phyloP scores from a whole-genome alignment of 1,140 invertebrate genomes.

The Dendroctonus ponderosae region DNA sequence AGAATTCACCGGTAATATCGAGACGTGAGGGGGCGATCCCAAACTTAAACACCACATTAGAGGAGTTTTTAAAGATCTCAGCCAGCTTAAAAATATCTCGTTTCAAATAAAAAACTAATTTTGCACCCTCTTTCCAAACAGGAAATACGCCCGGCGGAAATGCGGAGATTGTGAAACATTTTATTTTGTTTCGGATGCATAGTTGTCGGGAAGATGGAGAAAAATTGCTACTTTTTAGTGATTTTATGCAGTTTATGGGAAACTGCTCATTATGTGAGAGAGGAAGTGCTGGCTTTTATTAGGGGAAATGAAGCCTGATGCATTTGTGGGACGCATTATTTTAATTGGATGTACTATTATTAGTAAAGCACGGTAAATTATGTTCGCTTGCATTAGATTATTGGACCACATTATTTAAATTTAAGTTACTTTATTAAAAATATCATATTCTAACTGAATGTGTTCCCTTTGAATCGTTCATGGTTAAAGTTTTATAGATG shows the following conservation, averaged over 20 bases:
- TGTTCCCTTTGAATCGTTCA: no score
- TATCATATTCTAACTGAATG: no score
- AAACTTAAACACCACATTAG: conserved; percentile 13
- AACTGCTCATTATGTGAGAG: not conserved
- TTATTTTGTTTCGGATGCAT: conserved; percentile 28
- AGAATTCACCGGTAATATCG: conserved; percentile 1
- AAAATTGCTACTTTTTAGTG: conserved; percentile 25
- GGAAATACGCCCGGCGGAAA: conserved; percentile 38
- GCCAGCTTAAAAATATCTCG: conserved; percentile 40
- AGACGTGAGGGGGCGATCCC: conserved; percentile 9
- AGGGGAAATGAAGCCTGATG: not conserved
- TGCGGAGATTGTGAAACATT: conserved; percentile 24
- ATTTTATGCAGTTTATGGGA: conserved; percentile 14
- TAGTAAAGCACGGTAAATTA: no score
- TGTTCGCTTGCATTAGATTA: no score
- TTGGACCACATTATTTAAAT: no score
- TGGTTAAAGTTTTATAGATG: no score
- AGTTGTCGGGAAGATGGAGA: conserved; percentile 13
- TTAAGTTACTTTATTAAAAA: no score
- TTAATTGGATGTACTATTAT: no score
- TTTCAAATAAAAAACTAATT: conserved; percentile 43
- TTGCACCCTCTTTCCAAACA: conserved; percentile 41
- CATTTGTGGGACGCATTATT: no score
- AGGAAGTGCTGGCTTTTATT: conserved; percentile 5
- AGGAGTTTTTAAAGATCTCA: conserved; percentile 8